Conservation (phyloP, 2,888 invertebrate genomes). For the Cremastobaeus sp. region DNA sequence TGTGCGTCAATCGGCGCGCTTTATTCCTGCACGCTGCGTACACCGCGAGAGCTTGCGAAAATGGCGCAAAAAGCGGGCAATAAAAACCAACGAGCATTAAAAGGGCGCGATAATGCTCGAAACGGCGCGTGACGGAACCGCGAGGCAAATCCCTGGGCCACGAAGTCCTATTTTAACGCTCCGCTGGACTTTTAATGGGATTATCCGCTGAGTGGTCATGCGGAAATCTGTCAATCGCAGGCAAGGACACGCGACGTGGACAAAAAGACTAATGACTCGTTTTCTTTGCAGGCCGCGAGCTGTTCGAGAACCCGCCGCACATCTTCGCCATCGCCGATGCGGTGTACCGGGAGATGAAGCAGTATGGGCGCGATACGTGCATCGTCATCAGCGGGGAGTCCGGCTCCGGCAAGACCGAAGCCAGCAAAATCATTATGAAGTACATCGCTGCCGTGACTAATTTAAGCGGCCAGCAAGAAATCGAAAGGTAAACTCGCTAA, state of each 20-base stretch:
- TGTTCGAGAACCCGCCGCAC: conserved; percentile 98
- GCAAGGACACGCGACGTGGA: conserved; percentile 32
- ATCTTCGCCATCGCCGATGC: conserved; percentile 99
- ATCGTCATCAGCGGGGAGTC: conserved; percentile 99
- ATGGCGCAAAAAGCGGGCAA: background rate
- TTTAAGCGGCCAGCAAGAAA: conserved; percentile 92
- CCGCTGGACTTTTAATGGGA: conserved; percentile 39
- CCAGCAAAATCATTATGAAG: conserved; percentile 99
- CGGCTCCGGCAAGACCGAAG: conserved; percentile 98
- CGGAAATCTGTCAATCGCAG: conserved; percentile 41
- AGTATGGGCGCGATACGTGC: conserved; percentile 94
- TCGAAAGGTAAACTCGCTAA: conserved; percentile 86
- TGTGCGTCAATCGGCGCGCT: no score
- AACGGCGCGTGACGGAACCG: conserved; percentile 11
- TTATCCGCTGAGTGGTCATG: conserved; percentile 44
- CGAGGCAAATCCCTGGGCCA: conserved; percentile 21
- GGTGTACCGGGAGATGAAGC: conserved; percentile 95
- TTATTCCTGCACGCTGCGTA: no score
- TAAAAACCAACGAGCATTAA: conserved; percentile 23
- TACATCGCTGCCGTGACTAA: conserved; percentile 99
- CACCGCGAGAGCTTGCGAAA: no score
- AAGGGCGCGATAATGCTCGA: conserved; percentile 17
- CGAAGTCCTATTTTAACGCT: conserved; percentile 51
- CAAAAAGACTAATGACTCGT: no score
- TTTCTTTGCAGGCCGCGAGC: conserved; percentile 87